phyloP scores from a whole-genome alignment of 2,888 invertebrate genomes.

The Amphipoea oculea region DNA sequence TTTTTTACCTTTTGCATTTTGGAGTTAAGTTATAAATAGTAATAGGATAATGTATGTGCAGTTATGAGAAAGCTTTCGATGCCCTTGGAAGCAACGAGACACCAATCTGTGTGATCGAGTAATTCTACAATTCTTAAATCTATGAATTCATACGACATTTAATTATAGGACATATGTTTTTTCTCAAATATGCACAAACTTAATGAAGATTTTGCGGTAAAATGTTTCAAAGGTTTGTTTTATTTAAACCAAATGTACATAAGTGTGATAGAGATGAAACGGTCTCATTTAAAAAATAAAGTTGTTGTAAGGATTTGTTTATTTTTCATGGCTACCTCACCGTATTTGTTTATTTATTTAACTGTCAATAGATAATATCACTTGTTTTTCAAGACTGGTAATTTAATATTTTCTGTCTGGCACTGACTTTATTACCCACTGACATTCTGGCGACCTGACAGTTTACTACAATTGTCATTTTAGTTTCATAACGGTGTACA shows the following conservation, averaged over 20 bases:
- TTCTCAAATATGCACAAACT: constrained; percentile 90
- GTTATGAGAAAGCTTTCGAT: constrained; percentile 72
- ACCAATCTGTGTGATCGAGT: constrained; percentile 84
- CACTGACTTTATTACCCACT: background rate
- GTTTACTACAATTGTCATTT: background rate
- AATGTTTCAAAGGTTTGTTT: constrained; percentile 88
- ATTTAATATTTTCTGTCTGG: background rate
- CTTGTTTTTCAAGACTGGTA: background rate
- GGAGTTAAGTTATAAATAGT: constrained; percentile 78
- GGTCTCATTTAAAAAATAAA: constrained; percentile 90
- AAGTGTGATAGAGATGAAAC: constrained; percentile 91
- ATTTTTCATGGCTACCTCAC: constrained; percentile 64
- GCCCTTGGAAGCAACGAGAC: constrained; percentile 77
- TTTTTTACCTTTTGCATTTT: constrained; percentile 84
- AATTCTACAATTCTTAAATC: constrained; percentile 80
- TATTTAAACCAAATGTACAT: constrained; percentile 90
- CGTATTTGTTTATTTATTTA: background rate
- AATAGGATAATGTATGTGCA: constrained; percentile 75
- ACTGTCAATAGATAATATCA: background rate
- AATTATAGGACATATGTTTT: constrained; percentile 80
- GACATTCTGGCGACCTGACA: background rate
- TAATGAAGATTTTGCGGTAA: constrained; percentile 86
- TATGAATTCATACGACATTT: constrained; percentile 86
- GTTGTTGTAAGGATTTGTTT: constrained; percentile 86
- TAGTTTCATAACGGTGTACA: background rate